phyloP scores from a whole-genome alignment of 1,140 invertebrate species.

The Drosophila oshimai region DNA sequence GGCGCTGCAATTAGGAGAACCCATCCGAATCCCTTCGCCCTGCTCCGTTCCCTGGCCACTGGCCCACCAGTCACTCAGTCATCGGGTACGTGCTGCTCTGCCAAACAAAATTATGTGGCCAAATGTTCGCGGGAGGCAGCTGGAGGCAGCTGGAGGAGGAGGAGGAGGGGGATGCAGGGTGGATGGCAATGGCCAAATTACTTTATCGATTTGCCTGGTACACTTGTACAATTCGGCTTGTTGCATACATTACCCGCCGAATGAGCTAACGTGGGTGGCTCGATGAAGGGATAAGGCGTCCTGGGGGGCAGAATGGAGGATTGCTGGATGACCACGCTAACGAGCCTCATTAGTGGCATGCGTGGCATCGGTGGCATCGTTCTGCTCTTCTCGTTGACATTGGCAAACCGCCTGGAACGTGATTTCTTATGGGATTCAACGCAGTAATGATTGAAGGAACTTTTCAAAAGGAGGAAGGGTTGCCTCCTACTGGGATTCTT shows the following conservation, averaged over 20 bases:
- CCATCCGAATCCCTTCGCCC: constrained; percentile 19
- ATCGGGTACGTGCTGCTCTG: constrained; percentile 59
- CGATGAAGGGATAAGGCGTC: neutral
- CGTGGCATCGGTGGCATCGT: constrained; percentile 59
- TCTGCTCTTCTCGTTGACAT: constrained; percentile 43
- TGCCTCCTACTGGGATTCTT: too few species aligned
- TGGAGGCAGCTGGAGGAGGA: neutral
- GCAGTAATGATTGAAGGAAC: constrained; percentile 45
- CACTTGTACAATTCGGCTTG: constrained; percentile 74
- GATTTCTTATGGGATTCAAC: constrained; percentile 54
- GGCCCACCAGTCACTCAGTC: constrained; percentile 44
- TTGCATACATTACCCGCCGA: constrained; percentile 66
- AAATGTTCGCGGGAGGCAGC: constrained; percentile 44
- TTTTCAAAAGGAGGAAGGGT: neutral
- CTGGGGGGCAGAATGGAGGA: neutral
- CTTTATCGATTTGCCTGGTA: constrained; percentile 77
- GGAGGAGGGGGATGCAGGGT: constrained; percentile 10
- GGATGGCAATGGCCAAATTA: constrained; percentile 72
- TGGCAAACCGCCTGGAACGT: constrained; percentile 43
- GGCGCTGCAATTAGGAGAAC: constrained; percentile 71
- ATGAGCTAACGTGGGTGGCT: neutral
- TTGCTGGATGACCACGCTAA: constrained; percentile 64
- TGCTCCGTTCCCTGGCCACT: constrained; percentile 1
- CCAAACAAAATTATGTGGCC: constrained; percentile 80
- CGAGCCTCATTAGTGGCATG: constrained; percentile 80